Percentiles rank a stretch among this genome's conserved stretches.
These are phyloP conservation scores for Mermis nigrescens DNA, from an alignment of 2,888 invertebrate species.

Conservation along the genomic window DNA sequence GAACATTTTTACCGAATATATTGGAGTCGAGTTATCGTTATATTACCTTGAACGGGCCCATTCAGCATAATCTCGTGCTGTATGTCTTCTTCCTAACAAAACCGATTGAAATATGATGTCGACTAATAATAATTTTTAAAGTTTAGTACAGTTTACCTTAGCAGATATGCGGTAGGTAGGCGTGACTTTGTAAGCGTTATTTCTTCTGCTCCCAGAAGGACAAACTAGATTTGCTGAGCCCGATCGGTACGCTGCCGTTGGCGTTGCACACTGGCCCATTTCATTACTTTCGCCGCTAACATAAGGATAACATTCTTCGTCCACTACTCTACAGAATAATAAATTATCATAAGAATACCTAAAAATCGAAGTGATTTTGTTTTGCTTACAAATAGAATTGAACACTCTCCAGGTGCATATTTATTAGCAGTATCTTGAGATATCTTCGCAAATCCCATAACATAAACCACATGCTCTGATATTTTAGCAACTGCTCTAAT, in stretches of 20 bases:
- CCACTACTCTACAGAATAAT: slow-evolving; percentile 51
- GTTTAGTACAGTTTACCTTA: slow-evolving; percentile 19
- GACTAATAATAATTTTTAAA: neutral
- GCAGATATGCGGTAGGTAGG: slow-evolving; percentile 36
- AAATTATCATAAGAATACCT: too few species aligned
- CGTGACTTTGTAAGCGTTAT: slow-evolving; percentile 33
- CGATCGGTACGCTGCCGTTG: slow-evolving; percentile 32
- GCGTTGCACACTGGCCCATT: slow-evolving; percentile 46
- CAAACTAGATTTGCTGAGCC: slow-evolving; percentile 20
- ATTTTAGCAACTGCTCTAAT: too few species aligned
- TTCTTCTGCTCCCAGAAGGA: slow-evolving; percentile 28
- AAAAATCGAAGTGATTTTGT: too few species aligned
- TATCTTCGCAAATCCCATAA: too few species aligned
- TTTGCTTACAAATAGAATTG: too few species aligned
- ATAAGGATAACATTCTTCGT: slow-evolving; percentile 65
- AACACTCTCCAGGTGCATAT: too few species aligned
- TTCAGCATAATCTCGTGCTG: slow-evolving; percentile 73
- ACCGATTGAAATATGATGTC: neutral
- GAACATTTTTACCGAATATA: too few species aligned
- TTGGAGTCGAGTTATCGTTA: neutral
- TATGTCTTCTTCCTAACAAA: slow-evolving; percentile 47
- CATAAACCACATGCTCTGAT: too few species aligned
- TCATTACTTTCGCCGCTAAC: slow-evolving; percentile 41
- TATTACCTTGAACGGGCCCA: slow-evolving; percentile 70
- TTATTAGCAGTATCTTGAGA: too few species aligned